A percentile compares a stretch with the other conserved stretches of the same genome.
These are phyloP conservation scores for Trichechus manatus DNA, from an alignment of 2,113 vertebrate genomes.

Conservation along the genomic window DNA sequence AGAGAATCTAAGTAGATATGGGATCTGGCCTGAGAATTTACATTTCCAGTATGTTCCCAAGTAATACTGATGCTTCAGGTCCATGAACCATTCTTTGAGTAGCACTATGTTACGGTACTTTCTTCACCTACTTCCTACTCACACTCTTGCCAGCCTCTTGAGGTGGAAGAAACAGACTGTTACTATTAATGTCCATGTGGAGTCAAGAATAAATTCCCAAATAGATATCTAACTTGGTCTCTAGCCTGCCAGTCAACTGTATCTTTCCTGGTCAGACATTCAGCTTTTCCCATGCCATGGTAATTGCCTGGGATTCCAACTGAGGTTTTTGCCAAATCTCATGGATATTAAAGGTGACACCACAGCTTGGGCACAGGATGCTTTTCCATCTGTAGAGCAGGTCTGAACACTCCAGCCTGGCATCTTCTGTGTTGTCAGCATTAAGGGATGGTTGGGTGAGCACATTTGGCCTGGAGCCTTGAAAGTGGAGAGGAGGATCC, in stretches of 20 bases:
- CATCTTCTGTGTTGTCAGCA: not conserved
- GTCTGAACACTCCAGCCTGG: not conserved
- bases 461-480: not conserved
- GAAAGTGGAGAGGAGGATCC: not conserved
- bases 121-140: not conserved
- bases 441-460: not conserved
- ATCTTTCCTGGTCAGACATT: slow-evolving; percentile 27
- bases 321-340: not conserved
- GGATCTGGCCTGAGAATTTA: not conserved
- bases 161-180: not conserved
- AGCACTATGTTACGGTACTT: not conserved
- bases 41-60: not conserved
- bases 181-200: not conserved
- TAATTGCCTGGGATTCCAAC: not conserved
- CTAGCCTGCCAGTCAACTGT: not conserved
- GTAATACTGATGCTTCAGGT: not conserved
- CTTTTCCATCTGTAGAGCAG: not conserved
- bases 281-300: not conserved
- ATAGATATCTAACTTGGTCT: not conserved
- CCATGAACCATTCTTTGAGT: not conserved
- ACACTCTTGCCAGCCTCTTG: not conserved
- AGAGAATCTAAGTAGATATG: not conserved
- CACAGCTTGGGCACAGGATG: not conserved
- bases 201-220: not conserved
- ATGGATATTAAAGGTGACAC: not conserved